phyloP scores from a whole-genome alignment of 2,797 vertebrate genomes.

The Scyliorhinus canicula region DNA sequence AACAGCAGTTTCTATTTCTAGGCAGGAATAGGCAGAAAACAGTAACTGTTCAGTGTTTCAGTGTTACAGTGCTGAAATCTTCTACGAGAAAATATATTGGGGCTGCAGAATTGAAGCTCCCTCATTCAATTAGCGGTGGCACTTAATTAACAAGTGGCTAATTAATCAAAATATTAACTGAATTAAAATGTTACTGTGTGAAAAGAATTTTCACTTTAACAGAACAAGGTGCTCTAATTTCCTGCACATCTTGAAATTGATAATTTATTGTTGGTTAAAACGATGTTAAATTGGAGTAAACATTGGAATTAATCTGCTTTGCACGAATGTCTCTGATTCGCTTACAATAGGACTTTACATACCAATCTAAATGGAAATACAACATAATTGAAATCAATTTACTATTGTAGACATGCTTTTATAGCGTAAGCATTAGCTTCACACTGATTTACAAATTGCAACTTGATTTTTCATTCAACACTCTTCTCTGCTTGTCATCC shows the following conservation, averaged over 20 bases:
- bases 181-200: background rate
- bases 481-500: background rate
- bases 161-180: background rate
- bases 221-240: background rate
- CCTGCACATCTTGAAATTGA: background rate
- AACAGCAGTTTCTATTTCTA: background rate
- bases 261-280: background rate
- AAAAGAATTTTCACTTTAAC: conserved; percentile 6
- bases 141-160: conserved; percentile 14
- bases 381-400: conserved; percentile 29
- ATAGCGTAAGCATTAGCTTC: background rate
- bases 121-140: conserved; percentile 1
- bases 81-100: background rate
- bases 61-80: background rate
- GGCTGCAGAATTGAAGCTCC: background rate
- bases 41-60: background rate
- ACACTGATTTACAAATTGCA: conserved; percentile 24
- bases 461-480: background rate
- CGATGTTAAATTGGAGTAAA: background rate
- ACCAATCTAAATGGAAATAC: conserved; percentile 36
- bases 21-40: background rate
- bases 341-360: conserved; percentile 6
- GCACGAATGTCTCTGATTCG: background rate
- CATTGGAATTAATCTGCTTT: conserved; percentile 1
- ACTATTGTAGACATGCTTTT: conserved; percentile 7